Percentiles rank a stretch among this genome's conserved stretches.
phyloP scores from a whole-genome alignment of 2,797 vertebrate species.

The Astyanax mexicanus region DNA sequence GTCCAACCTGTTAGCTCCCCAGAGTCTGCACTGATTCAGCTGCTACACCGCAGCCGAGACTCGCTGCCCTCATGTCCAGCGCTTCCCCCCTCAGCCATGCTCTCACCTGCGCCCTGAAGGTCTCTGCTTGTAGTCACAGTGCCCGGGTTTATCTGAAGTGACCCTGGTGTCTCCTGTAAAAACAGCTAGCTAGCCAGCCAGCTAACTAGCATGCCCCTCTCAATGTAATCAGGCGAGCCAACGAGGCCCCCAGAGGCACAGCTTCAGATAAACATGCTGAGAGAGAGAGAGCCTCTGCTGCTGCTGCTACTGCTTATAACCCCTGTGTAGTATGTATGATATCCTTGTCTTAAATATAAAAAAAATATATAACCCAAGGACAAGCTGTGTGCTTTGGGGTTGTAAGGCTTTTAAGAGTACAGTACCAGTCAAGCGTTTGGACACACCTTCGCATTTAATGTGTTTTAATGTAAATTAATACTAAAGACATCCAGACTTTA shows the following conservation, averaged over 20 bases:
- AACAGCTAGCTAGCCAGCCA: constrained; percentile 28
- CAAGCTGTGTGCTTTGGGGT: no score
- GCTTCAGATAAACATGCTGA: background rate
- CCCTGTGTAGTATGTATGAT: no score
- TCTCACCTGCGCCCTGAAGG: no score
- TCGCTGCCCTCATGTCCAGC: background rate
- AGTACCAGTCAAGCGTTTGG: no score
- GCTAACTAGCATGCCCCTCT: constrained; percentile 21
- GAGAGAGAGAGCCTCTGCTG: no score
- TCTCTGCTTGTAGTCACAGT: background rate
- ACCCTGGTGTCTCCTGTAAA: background rate
- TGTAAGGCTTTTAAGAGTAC: no score
- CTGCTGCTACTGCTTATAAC: no score
- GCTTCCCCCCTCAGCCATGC: background rate
- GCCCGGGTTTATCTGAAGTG: background rate
- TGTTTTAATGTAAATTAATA: no score
- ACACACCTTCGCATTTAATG: no score
- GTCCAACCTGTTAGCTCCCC: background rate
- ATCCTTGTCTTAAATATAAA: no score
- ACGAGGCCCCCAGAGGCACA: constrained; percentile 23
- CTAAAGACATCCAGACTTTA: no score
- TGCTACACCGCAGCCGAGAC: background rate
- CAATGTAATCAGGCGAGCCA: constrained; percentile 20
- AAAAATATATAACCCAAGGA: no score
- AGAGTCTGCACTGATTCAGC: constrained; percentile 27